Percentiles rank a stretch among this genome's conserved stretches.
phyloP scores from a whole-genome alignment of 2,113 vertebrate species.

The Bombycilla garrulus region DNA sequence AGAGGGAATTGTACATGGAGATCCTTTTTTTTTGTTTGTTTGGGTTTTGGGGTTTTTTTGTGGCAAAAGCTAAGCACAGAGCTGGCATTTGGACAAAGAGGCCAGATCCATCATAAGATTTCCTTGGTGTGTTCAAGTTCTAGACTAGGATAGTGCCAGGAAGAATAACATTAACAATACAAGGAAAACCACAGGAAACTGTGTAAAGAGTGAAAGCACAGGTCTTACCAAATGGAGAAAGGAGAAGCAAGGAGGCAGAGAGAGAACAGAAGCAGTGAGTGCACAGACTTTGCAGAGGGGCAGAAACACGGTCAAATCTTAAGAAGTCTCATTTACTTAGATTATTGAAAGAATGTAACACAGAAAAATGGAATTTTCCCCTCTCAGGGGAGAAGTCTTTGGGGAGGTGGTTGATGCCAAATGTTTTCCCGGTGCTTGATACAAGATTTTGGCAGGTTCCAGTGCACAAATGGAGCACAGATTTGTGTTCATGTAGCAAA shows the following conservation, averaged over 20 bases:
- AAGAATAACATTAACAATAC: not conserved
- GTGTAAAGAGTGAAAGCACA: not conserved
- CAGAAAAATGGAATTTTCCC: not conserved
- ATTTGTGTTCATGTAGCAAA: not conserved
- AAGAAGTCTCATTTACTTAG: not conserved
- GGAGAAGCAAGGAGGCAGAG: not conserved
- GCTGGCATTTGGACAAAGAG: not conserved
- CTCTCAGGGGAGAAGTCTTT: not conserved
- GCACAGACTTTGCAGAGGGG: not conserved
- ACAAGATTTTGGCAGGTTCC: not conserved
- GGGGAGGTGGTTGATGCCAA: not conserved
- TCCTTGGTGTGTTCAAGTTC: not conserved
- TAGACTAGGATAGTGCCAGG: not conserved
- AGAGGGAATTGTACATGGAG: not conserved
- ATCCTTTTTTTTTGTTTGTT: too few relatives aligned
- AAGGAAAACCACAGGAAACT: not conserved
- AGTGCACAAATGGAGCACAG: not conserved
- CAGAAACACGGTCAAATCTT: not conserved
- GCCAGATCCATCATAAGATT: not conserved
- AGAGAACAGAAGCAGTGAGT: not conserved
- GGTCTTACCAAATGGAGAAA: not conserved
- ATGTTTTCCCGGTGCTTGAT: not conserved
- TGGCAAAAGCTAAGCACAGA: not conserved
- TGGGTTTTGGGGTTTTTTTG: not conserved
- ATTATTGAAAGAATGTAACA: conserved; percentile 6